phyloP scores from a whole-genome alignment of 2,797 vertebrate species.

The Eulemur mongoz region DNA sequence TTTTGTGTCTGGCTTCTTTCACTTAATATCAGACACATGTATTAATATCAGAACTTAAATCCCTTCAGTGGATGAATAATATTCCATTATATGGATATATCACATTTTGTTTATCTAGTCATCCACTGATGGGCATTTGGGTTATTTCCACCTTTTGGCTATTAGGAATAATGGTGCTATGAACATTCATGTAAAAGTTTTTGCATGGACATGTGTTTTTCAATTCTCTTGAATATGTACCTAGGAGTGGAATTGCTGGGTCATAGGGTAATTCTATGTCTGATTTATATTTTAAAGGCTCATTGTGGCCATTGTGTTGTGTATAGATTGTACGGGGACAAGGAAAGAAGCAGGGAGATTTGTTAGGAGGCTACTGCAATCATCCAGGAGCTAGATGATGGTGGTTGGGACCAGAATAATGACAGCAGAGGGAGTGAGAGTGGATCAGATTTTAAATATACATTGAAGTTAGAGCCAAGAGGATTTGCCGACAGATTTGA shows the following conservation, averaged over 20 bases:
- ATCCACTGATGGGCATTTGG: background rate
- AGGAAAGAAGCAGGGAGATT: background rate
- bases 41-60: background rate
- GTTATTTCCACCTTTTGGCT: background rate
- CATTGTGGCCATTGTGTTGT: constrained; percentile 4
- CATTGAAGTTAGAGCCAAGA: background rate
- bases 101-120: constrained; percentile 19
- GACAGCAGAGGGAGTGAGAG: background rate
- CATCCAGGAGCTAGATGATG: background rate
- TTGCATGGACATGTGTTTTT: background rate
- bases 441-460: background rate
- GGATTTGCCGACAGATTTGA: background rate
- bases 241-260: constrained; percentile 1
- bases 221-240: background rate
- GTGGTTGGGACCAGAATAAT: background rate
- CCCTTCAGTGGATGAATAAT: background rate
- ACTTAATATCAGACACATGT: background rate
- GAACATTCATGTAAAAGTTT: constrained; percentile 21
- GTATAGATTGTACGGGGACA: background rate
- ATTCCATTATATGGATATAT: background rate
- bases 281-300: constrained; percentile 50
- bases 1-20: constrained; percentile 25
- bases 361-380: background rate
- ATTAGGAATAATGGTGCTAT: constrained; percentile 19
- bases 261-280: constrained; percentile 17